These are phyloP conservation scores for Eretmocerus hayati DNA, from an alignment of 2,888 invertebrate species.

Conservation along the genomic window DNA sequence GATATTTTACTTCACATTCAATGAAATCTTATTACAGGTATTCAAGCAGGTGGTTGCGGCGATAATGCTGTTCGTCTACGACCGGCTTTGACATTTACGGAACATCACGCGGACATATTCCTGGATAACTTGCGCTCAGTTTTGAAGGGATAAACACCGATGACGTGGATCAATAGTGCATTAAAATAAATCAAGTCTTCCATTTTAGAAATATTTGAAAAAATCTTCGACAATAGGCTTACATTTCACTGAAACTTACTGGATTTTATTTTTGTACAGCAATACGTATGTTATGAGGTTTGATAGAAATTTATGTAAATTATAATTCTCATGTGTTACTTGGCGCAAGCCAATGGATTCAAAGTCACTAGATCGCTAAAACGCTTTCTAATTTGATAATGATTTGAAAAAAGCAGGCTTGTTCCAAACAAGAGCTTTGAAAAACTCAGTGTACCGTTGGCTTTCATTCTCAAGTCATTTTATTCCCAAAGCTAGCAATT, in stretches of 20 bases:
- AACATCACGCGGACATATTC: constrained; percentile 82
- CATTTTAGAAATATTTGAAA: constrained; percentile 15
- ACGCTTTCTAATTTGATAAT: no score
- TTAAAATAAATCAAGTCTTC: constrained; percentile 31
- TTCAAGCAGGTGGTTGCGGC: constrained; percentile 84
- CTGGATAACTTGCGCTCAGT: constrained; percentile 71
- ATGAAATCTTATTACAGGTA: constrained; percentile 54
- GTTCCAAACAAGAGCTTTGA: no score
- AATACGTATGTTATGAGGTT: constrained; percentile 14
- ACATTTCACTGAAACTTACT: constrained; percentile 8
- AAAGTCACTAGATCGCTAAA: no score
- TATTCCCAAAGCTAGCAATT: no score
- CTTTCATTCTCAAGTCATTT: no score
- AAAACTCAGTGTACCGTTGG: no score
- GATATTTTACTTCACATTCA: no score
- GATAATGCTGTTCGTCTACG: constrained; percentile 71
- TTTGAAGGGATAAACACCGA: constrained; percentile 49
- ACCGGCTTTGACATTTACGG: constrained; percentile 80
- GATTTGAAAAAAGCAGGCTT: no score
- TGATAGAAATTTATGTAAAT: constrained; percentile 6
- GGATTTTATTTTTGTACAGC: constrained; percentile 33
- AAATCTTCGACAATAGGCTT: constrained; percentile 21
- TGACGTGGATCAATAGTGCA: not conserved
- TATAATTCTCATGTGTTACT: no score
- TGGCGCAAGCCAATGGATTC: no score